Conservation (phyloP, 2,888 invertebrate species). For the Campoplex nolae region DNA sequence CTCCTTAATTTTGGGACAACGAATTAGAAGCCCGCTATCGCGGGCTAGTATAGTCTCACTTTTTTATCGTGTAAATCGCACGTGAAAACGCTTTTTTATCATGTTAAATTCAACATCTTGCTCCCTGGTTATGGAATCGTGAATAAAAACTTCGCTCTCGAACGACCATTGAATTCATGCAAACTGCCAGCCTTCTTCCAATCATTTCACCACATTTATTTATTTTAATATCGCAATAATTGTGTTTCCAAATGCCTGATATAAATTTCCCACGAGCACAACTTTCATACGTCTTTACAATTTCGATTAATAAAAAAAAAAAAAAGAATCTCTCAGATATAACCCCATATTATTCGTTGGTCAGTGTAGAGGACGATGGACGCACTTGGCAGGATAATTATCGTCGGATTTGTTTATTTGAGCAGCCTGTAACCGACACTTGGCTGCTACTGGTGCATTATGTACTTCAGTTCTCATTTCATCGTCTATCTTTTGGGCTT, state of each 20-base stretch:
- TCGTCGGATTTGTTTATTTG: conserved; percentile 75
- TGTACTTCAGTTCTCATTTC: conserved; percentile 34
- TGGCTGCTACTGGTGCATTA: conserved; percentile 76
- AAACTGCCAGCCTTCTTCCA: background rate
- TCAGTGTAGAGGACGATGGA: conserved; percentile 18
- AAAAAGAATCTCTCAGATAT: conserved; percentile 19
- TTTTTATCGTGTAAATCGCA: background rate
- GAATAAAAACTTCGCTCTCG: background rate
- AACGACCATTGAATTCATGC: background rate
- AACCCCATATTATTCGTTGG: conserved; percentile 48
- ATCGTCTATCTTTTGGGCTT: background rate
- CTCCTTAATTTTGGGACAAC: conserved; percentile 6
- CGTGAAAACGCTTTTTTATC: background rate
- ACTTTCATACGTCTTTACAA: background rate
- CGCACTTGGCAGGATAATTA: conserved; percentile 67
- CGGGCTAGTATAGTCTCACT: background rate
- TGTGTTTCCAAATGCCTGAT: background rate
- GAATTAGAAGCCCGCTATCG: background rate
- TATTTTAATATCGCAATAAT: background rate
- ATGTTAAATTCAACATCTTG: background rate
- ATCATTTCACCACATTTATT: background rate
- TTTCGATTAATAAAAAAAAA: conserved; percentile 32
- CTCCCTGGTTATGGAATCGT: background rate
- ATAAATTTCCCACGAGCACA: background rate
- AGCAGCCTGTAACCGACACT: conserved; percentile 79